A percentile compares a stretch with the other conserved stretches of the same genome.
Conservation (phyloP, 2,113 vertebrate genomes). For the Phainopepla nitens region DNA sequence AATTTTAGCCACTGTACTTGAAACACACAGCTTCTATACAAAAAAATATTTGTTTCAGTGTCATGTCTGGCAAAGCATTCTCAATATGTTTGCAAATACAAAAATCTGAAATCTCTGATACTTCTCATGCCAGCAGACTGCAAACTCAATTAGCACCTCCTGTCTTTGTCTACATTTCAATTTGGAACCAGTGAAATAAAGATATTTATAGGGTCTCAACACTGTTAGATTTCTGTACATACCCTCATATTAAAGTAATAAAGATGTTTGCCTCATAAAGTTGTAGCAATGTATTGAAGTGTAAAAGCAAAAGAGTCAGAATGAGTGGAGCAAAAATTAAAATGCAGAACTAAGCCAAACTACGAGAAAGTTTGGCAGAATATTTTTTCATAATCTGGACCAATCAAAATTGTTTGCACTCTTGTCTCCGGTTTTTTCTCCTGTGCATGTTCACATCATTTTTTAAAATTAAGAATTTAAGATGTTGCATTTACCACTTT, state of each 20-base stretch:
- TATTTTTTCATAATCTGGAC: background rate
- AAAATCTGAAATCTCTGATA: constrained; percentile 18
- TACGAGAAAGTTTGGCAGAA: background rate
- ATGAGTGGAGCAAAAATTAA: background rate
- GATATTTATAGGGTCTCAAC: background rate
- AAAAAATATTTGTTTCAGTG: constrained; percentile 24
- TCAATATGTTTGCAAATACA: constrained; percentile 28
- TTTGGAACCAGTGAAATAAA: background rate
- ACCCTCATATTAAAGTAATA: background rate
- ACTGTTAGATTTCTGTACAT: background rate
- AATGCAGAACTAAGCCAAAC: constrained; percentile 29
- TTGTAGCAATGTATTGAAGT: background rate
- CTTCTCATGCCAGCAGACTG: background rate
- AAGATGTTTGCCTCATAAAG: background rate
- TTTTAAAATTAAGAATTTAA: background rate
- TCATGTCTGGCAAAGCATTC: constrained; percentile 29
- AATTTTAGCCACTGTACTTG: background rate
- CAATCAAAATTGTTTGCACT: background rate
- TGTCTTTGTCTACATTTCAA: background rate
- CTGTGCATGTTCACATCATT: background rate
- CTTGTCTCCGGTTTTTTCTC: background rate
- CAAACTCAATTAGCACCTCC: background rate
- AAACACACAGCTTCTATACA: background rate
- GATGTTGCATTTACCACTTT: background rate
- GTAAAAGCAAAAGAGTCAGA: background rate